These are phyloP conservation scores for Hypercompe scribonia DNA, from an alignment of 2,888 invertebrate species.

Conservation along the genomic window DNA sequence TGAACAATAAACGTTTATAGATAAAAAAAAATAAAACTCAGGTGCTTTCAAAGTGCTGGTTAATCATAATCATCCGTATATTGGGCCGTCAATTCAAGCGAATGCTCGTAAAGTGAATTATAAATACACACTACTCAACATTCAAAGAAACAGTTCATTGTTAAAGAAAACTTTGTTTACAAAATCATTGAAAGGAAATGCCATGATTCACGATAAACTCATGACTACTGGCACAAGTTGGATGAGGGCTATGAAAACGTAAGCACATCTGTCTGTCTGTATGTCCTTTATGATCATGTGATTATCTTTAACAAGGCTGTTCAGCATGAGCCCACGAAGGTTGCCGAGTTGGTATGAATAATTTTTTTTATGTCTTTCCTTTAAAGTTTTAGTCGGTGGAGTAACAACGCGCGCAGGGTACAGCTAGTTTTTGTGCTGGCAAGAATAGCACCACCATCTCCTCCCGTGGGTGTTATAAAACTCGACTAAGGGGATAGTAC, in stretches of 20 bases:
- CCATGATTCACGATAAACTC: constrained; percentile 3
- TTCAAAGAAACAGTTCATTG: constrained; percentile 13
- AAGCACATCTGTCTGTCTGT: too few relatives aligned
- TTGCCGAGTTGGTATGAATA: too few relatives aligned
- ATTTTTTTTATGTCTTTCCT: too few relatives aligned
- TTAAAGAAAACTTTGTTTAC: constrained; percentile 11
- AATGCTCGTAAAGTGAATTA: neutral
- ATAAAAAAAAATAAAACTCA: neutral
- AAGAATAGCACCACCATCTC: too few relatives aligned
- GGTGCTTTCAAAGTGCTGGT: neutral
- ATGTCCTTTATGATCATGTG: too few relatives aligned
- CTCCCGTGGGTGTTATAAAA: too few relatives aligned
- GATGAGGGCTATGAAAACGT: neutral
- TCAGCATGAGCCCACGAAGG: too few relatives aligned
- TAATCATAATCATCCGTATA: constrained; percentile 4
- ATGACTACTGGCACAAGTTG: neutral
- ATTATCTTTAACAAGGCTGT: too few relatives aligned
- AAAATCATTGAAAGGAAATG: neutral
- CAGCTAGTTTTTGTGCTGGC: too few relatives aligned
- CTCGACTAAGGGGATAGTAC: too few relatives aligned
- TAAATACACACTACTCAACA: neutral
- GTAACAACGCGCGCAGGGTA: too few relatives aligned
- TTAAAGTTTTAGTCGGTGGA: too few relatives aligned
- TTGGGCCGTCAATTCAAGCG: neutral
- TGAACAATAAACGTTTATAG: neutral